phyloP scores from a whole-genome alignment of 2,888 invertebrate species.

The Sussaba pulchella region DNA sequence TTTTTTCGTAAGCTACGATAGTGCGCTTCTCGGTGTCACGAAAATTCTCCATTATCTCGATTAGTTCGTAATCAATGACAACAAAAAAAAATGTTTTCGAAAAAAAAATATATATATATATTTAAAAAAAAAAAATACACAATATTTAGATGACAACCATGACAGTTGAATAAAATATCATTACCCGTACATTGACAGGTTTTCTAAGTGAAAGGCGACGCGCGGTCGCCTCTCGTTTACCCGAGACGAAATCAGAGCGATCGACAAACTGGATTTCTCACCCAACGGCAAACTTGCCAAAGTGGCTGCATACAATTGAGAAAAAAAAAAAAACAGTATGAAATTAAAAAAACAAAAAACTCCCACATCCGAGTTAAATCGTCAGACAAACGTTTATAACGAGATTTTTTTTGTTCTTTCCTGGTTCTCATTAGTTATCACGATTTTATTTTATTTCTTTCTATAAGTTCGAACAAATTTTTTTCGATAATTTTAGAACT shows the following conservation, averaged over 20 bases:
- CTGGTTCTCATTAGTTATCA: background rate
- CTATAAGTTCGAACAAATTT: no score
- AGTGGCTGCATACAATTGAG: conserved; percentile 60
- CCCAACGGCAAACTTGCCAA: conserved; percentile 71
- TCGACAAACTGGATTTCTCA: conserved; percentile 76
- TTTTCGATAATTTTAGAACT: conserved; percentile 47
- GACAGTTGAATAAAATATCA: conserved; percentile 77
- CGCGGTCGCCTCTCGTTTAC: conserved; percentile 80
- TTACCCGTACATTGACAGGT: conserved; percentile 83
- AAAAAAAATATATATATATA: conserved; percentile 5
- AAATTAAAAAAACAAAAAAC: background rate
- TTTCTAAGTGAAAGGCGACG: conserved; percentile 83
- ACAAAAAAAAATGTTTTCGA: conserved; percentile 1
- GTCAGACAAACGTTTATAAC: conserved; percentile 58
- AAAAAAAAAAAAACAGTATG: conserved; percentile 8
- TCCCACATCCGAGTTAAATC: conserved; percentile 57
- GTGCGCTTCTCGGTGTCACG: conserved; percentile 22
- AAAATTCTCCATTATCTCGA: conserved; percentile 34
- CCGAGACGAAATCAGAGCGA: conserved; percentile 80
- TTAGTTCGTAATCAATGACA: conserved; percentile 25
- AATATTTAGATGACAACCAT: conserved; percentile 50
- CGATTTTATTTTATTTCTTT: conserved; percentile 12
- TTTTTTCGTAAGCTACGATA: conserved; percentile 41
- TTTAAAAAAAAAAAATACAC: conserved; percentile 47
- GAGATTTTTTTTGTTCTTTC: conserved; percentile 50